Evolutionary conservation across 2,888 invertebrate genomes (phyloP).

Genomic region (Rotaria macrura): DNA sequence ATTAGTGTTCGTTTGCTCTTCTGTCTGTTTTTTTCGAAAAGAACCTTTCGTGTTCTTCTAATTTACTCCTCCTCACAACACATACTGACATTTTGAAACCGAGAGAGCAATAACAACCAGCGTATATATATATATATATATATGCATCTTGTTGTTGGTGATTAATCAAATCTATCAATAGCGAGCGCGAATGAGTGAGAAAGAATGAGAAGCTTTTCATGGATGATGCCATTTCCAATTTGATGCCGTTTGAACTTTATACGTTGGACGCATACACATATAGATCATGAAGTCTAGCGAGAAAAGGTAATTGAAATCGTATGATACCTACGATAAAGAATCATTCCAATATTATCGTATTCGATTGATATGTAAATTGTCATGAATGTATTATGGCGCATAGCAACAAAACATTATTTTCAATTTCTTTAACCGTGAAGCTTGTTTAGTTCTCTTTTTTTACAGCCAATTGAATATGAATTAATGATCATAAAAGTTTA

Average conservation of each 20-base stretch:
- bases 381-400: too few relatives aligned
- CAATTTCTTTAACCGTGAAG: too few relatives aligned
- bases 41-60: constrained; percentile 7
- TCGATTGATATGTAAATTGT: too few relatives aligned
- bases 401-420: too few relatives aligned
- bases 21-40: not conserved
- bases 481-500: too few relatives aligned
- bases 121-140: not conserved
- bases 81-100: not conserved
- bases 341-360: too few relatives aligned
- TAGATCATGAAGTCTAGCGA: not conserved
- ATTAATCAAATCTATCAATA: not conserved
- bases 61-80: constrained; percentile 8
- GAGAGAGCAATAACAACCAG: not conserved
- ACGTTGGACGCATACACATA: not conserved
- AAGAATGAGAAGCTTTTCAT: not conserved
- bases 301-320: constrained; percentile 12
- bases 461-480: too few relatives aligned
- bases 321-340: not conserved
- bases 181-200: not conserved
- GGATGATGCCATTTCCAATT: constrained; percentile 21
- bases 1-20: not conserved
- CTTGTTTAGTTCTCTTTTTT: too few relatives aligned
- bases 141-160: not conserved
- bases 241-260: constrained; percentile 17